A percentile compares a stretch with the other conserved stretches of the same genome.
Conservation (phyloP, 2,888 invertebrate species). For the Dryobota labecula region DNA sequence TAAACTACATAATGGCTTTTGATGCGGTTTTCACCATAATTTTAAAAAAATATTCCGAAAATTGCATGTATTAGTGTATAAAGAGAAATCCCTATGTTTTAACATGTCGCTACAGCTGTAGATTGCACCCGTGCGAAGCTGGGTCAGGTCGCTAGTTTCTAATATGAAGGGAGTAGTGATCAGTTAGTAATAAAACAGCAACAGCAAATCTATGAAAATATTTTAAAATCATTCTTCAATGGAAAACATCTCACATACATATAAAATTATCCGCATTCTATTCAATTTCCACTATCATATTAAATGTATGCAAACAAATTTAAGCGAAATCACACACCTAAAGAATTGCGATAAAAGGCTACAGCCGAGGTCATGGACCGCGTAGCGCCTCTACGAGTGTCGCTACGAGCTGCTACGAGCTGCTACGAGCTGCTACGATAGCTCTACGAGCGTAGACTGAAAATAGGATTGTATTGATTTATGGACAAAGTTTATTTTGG, state of each 20-base stretch:
- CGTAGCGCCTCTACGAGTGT: slow-evolving; percentile 66
- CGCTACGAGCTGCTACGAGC: slow-evolving; percentile 66
- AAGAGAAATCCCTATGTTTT: no score
- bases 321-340: slow-evolving; percentile 57
- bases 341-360: slow-evolving; percentile 66
- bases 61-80: no score
- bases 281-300: slow-evolving; percentile 49
- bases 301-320: slow-evolving; percentile 67
- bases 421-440: slow-evolving; percentile 68
- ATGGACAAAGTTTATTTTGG: slow-evolving; percentile 43
- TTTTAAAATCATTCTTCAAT: slow-evolving; percentile 16
- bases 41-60: no score
- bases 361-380: slow-evolving; percentile 59
- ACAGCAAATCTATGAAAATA: neutral
- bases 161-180: neutral
- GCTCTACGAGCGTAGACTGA: slow-evolving; percentile 55
- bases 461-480: slow-evolving; percentile 63
- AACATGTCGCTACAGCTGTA: no score
- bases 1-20: no score
- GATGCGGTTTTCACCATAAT: no score
- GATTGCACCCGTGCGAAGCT: no score
- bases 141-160: no score
- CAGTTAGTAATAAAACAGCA: neutral
- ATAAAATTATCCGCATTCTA: slow-evolving; percentile 19
- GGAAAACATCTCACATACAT: slow-evolving; percentile 24